Evolutionary conservation across 2,797 vertebrate genomes (phyloP), one percentile per base, ranked within the genome.

Genomic region (Odontamblyopus rebecca): DNA sequence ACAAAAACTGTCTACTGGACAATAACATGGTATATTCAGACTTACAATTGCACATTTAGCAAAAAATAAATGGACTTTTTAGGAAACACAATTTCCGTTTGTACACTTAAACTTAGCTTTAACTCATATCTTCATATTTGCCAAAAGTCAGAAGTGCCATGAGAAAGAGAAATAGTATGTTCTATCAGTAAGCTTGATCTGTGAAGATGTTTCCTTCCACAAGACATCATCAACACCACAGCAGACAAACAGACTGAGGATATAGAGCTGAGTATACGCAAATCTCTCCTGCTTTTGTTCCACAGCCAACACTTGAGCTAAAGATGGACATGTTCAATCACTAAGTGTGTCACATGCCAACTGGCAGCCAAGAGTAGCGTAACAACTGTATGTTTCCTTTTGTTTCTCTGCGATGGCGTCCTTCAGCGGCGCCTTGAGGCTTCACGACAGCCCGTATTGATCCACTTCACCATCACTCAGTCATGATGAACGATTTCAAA

Each of bases 381-480:
- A 86, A 90, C 86, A 85, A 85, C 86, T 83, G 80, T 77, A 81
- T 68, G 87, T 84, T 92, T 90, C 85, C 86, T 82, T 88, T 85
- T 85, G 88, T 91, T 91, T 90, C 85, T 80, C 69, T 57, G 70
- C 74, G 83, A 79, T 62, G 75, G 78, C 56, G 84, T 89, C 88
- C 72, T 80, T 86, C 84, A 85, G 86, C 64, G 12, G 72, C 32
- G 74, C 80, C 84, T 76, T 60, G 80, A 85, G 88, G 84, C 82
- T 80, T 75, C 80, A 65, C 76, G 89, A 89, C 92, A 88, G 88
- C 83, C 73, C 71, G 32, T 80, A 93, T 92, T 81, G 90, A 92
- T 92, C 89, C 85, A 82, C 85, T 86, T 93, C 89, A 81, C 82
- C 88, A 87, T 91, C 89, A 71, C 86, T 92, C 90, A 86, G 81